Evolutionary conservation across 2,113 vertebrate species (phyloP).

Genomic region (Nothoprocta pentlandii): DNA sequence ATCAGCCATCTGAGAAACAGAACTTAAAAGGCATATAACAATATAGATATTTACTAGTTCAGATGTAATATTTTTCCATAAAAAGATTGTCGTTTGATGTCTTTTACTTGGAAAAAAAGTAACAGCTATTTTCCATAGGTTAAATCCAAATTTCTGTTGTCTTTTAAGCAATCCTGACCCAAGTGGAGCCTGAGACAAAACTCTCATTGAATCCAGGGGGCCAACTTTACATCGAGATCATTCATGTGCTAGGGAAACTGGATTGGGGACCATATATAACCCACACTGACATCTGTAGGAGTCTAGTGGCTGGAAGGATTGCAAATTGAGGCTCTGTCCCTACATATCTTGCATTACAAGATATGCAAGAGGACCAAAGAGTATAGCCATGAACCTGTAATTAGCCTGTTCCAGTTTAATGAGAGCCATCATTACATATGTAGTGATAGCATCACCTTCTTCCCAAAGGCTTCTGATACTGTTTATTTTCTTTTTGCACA

Average conservation of each 20-base stretch:
- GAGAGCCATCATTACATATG: neutral
- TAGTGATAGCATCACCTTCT: neutral
- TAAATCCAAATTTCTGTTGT: neutral
- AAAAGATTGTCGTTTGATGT: neutral
- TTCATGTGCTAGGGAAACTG: neutral
- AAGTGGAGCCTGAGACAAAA: neutral
- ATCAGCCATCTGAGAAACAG: slow-evolving; percentile 15
- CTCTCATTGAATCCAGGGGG: neutral
- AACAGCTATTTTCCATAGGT: neutral
- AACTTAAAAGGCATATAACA: neutral
- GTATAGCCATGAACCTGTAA: neutral
- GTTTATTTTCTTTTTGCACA: slow-evolving; percentile 16
- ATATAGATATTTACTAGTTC: neutral
- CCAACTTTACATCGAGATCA: neutral
- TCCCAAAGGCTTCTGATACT: slow-evolving; percentile 7
- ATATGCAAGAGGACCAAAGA: neutral
- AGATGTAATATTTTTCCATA: slow-evolving; percentile 6
- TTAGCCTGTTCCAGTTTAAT: neutral
- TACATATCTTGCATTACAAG: neutral
- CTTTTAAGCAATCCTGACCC: neutral
- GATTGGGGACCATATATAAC: neutral
- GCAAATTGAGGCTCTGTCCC: neutral
- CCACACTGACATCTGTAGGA: neutral
- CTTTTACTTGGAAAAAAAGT: neutral
- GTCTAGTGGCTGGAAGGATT: neutral